Conservation (phyloP, 2,888 invertebrate genomes). For the Achlya flavicornis region DNA sequence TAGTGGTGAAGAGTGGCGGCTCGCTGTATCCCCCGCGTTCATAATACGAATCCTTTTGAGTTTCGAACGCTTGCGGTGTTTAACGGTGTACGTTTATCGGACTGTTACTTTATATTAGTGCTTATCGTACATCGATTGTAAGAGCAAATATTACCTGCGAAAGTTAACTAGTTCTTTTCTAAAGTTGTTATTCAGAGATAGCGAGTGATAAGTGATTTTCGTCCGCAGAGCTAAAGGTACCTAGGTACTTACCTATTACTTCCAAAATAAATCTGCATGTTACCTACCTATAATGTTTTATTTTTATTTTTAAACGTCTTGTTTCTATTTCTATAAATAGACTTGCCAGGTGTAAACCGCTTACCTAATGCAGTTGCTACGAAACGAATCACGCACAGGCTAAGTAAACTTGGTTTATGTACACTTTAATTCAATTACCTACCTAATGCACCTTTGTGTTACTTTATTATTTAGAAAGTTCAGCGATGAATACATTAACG, state of each 20-base stretch:
- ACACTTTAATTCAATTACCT: conserved; percentile 17
- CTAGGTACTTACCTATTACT: not conserved
- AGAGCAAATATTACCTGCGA: conserved; percentile 18
- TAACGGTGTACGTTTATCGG: conserved; percentile 30
- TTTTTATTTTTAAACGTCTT: not conserved
- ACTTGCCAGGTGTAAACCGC: conserved; percentile 55
- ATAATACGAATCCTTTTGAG: conserved; percentile 26
- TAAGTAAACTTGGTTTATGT: conserved; percentile 26
- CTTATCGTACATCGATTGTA: conserved; percentile 34
- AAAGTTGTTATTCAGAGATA: conserved; percentile 17
- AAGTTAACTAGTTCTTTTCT: conserved; percentile 18
- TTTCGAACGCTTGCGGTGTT: conserved; percentile 35
- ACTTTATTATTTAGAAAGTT: conserved; percentile 4
- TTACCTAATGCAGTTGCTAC: conserved; percentile 52
- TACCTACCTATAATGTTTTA: not conserved
- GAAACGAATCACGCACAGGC: conserved; percentile 47
- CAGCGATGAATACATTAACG: not conserved
- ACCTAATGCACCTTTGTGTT: conserved; percentile 2
- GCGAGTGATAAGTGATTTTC: conserved; percentile 4
- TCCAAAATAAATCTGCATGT: not conserved
- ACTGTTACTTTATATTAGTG: conserved; percentile 20
- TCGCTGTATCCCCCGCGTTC: conserved; percentile 36
- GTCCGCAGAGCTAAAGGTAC: not conserved
- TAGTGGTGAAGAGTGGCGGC: conserved; percentile 58
- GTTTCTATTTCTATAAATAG: conserved; percentile 44